Base-by-base conservation (phyloP, 1,140 invertebrate species). In the Saxidomus purpurata region DNA sequence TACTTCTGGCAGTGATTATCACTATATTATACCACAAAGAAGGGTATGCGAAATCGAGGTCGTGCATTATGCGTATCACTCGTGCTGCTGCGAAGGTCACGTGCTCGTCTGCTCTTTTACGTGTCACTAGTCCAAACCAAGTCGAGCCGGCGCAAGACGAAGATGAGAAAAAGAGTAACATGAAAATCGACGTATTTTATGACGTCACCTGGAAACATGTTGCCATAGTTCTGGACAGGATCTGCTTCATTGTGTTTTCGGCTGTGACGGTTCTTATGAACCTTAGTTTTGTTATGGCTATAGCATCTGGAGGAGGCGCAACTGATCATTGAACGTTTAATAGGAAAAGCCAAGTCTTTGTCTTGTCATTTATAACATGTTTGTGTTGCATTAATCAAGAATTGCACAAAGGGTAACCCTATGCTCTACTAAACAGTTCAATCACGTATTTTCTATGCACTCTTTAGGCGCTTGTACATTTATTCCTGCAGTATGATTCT, bases 1-100 rank as follows among this genome's bases (percentile, higher is more conserved):
- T 86, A 22, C 69, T 86, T 31, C 40, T 86, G 19, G 55, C 83
- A 13, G 71, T 86, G 0, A 0, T 74, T 8, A 34, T 86, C 13
- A 34, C 49, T 9, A 55, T 86, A 0, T 8, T 86, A 9, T 76
- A 36, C 22, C 67, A 86, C 36, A 86, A 55, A 34, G 83, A 74
- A 40, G 83, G 83, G 0, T 36, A 17, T 31, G 31, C 67, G 19
- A 28, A 28, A 9, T 38, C 40, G 4, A 2, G 3, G 25, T 71
- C 67, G 4, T 22, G 13, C 22, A 9, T 76, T 28, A 47, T 86
- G 40, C 9, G 13, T 22, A 36, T 74, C 31, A 52, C 36, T 0
- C n/a, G 43, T 34, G 22, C 76, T 40, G 47, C 67, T 25, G 69
- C 83, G 4, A 63, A 15, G 22, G 15, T 1, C 67, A 55, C 52